Evolutionary conservation across 2,888 invertebrate genomes (phyloP).

Genomic region (Parnassius glacialis): DNA sequence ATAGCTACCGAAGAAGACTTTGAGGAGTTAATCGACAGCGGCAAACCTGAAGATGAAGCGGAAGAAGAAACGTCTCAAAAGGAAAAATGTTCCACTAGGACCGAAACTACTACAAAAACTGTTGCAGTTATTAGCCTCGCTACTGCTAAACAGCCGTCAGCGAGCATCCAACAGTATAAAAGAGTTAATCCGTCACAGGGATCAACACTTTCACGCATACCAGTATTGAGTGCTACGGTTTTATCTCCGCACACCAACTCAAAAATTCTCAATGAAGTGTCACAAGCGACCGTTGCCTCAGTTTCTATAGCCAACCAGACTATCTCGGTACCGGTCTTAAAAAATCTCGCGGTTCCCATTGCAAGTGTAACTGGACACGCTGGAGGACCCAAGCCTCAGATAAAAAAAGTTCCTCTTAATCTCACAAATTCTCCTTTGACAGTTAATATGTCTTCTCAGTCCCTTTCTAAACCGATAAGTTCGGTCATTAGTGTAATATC

Average conservation of each 20-base stretch:
- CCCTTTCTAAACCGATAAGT: slow-evolving; percentile 64
- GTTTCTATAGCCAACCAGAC: slow-evolving; percentile 78
- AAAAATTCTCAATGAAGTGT: slow-evolving; percentile 78
- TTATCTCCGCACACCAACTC: slow-evolving; percentile 67
- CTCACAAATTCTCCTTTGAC: slow-evolving; percentile 59
- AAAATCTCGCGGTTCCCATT: slow-evolving; percentile 65
- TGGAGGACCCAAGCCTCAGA: slow-evolving; percentile 49
- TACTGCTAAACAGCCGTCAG: slow-evolving; percentile 63
- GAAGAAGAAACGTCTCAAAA: slow-evolving; percentile 52
- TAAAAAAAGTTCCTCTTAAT: slow-evolving; percentile 64
- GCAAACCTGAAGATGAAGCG: slow-evolving; percentile 76
- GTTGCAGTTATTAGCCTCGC: slow-evolving; percentile 76
- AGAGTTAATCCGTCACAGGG: slow-evolving; percentile 58
- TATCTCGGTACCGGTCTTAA: slow-evolving; percentile 73
- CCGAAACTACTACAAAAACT: slow-evolving; percentile 77
- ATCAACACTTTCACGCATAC: slow-evolving; percentile 57
- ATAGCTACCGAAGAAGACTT: slow-evolving; percentile 85
- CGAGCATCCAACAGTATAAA: slow-evolving; percentile 71
- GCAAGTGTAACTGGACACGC: slow-evolving; percentile 48
- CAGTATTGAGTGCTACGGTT: slow-evolving; percentile 60
- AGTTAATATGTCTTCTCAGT: slow-evolving; percentile 60
- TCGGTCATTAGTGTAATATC: slow-evolving; percentile 77
- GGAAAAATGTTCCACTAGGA: slow-evolving; percentile 68
- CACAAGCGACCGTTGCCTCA: slow-evolving; percentile 81
- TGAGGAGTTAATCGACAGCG: slow-evolving; percentile 83